Conservation (phyloP, 2,797 vertebrate genomes). For the Microcaecilia unicolor region DNA sequence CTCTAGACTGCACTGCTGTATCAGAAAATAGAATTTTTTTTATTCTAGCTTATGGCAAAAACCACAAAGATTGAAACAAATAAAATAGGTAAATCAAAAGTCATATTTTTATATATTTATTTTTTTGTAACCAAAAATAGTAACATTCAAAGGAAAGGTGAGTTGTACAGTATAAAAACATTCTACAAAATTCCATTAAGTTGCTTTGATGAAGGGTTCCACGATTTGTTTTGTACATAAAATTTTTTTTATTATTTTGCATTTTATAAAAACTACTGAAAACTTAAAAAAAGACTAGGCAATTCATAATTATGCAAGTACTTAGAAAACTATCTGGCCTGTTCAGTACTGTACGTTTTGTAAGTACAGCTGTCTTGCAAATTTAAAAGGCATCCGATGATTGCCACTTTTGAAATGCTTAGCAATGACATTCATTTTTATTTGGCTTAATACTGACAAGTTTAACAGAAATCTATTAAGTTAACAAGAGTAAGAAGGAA, state of each 20-base stretch:
- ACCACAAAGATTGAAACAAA: background rate
- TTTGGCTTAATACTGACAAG: conserved; percentile 28
- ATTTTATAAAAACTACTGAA: conserved; percentile 14
- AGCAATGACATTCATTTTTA: conserved; percentile 23
- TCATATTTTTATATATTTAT: conserved; percentile 55
- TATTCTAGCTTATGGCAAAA: too few relatives aligned
- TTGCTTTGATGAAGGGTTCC: conserved; percentile 24
- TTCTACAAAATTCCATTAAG: conserved; percentile 23
- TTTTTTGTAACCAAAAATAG: conserved; percentile 49
- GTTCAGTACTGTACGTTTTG: too few relatives aligned
- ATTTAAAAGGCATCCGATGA: conserved; percentile 44
- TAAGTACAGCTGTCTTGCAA: conserved; percentile 3
- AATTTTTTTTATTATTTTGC: too few relatives aligned
- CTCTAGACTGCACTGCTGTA: too few relatives aligned
- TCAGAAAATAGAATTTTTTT: too few relatives aligned
- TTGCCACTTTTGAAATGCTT: conserved; percentile 37
- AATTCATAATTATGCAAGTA: conserved; percentile 39
- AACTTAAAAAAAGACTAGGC: conserved; percentile 38
- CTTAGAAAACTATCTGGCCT: too few relatives aligned
- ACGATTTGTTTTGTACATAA: conserved; percentile 33
- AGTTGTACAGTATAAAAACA: conserved; percentile 57
- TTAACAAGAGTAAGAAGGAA: conserved; percentile 48
- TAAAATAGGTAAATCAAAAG: conserved; percentile 14
- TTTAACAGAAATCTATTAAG: conserved; percentile 47
- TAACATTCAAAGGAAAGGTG: conserved; percentile 45